A percentile compares a stretch with the other conserved stretches of the same genome.
Conservation (phyloP, 2,888 invertebrate genomes). For the Sinotaia quadrata region DNA sequence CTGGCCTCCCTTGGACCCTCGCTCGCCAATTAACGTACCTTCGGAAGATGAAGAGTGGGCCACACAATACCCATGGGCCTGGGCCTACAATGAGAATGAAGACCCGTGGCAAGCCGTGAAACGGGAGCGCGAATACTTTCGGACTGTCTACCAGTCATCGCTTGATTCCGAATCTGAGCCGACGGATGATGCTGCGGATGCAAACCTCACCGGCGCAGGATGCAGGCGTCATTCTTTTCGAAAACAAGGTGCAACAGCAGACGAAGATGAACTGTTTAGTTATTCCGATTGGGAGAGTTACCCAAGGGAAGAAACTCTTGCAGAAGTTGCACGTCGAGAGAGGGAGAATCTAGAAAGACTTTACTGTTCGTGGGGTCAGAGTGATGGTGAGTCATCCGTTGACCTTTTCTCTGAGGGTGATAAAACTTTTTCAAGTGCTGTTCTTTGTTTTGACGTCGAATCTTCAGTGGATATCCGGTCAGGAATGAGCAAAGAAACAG, state of each 20-base stretch:
- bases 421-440: too few species aligned
- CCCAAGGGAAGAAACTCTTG: conserved; percentile 25
- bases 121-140: conserved; percentile 26
- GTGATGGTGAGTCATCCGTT: conserved; percentile 20
- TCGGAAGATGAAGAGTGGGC: conserved; percentile 36
- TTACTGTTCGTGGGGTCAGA: background rate
- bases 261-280: background rate
- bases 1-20: conserved; percentile 25
- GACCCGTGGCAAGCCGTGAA: conserved; percentile 27
- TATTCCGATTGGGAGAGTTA: conserved; percentile 11
- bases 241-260: background rate
- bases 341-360: conserved; percentile 17
- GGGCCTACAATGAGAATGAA: conserved; percentile 40
- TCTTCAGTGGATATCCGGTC: background rate
- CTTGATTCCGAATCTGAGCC: conserved; percentile 12
- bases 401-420: background rate
- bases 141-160: conserved; percentile 22
- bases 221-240: background rate
- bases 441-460: background rate
- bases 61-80: conserved; percentile 36
- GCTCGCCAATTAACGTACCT: conserved; percentile 29
- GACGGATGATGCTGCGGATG: background rate
- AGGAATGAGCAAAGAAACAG: background rate
- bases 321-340: conserved; percentile 19
- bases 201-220: background rate